Conservation (phyloP, 2,113 vertebrate species). For the Potamarius usumacintae region DNA sequence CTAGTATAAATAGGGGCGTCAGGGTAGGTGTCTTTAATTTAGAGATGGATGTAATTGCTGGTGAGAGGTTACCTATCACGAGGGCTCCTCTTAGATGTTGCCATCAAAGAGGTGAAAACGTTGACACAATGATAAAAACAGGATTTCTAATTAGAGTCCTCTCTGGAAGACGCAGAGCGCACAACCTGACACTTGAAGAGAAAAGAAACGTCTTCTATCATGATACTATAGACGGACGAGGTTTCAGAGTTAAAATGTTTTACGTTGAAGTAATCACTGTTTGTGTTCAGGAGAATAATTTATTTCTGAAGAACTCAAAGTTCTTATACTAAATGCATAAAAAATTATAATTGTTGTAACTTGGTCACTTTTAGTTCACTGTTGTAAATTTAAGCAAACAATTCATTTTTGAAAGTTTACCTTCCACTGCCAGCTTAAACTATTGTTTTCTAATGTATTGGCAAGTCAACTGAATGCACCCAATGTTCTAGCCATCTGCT, state of each 20-base stretch:
- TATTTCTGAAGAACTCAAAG: neutral
- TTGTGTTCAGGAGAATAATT: neutral
- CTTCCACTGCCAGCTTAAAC: neutral
- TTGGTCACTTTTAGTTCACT: neutral
- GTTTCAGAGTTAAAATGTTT: neutral
- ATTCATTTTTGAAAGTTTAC: neutral
- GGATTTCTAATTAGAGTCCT: constrained; percentile 46
- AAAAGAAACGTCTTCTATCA: neutral
- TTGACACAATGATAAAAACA: constrained; percentile 52
- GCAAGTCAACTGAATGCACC: neutral
- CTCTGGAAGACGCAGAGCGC: constrained; percentile 4
- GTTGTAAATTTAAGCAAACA: neutral
- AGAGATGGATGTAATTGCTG: constrained; percentile 53
- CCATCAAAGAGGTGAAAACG: constrained; percentile 56
- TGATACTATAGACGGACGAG: neutral
- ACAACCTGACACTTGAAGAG: constrained; percentile 8
- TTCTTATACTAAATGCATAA: neutral
- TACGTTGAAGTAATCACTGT: neutral
- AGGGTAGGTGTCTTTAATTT: constrained; percentile 54
- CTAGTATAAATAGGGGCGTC: constrained; percentile 43
- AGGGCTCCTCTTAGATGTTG: constrained; percentile 51
- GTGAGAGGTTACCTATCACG: constrained; percentile 50
- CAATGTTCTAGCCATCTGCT: neutral
- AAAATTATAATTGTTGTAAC: neutral
- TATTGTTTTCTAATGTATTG: neutral